phyloP scores from a whole-genome alignment of 2,797 vertebrate genomes.

The Philypnodon macrostomus region DNA sequence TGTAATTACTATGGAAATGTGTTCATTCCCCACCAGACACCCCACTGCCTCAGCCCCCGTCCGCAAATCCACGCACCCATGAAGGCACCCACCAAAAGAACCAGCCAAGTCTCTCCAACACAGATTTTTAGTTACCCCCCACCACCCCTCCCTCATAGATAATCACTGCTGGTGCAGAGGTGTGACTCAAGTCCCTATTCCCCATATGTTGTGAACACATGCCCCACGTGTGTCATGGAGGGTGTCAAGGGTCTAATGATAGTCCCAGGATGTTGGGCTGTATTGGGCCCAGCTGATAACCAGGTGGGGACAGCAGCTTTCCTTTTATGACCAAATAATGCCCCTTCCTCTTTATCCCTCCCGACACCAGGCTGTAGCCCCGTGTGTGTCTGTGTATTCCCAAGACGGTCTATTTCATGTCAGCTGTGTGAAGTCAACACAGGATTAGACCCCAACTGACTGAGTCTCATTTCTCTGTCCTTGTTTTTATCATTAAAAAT shows the following conservation, averaged over 20 bases:
- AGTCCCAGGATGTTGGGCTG: constrained; percentile 53
- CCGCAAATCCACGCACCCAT: constrained; percentile 24
- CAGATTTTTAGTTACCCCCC: too few species aligned
- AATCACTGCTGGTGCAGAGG: constrained; percentile 56
- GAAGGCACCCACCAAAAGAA: constrained; percentile 31
- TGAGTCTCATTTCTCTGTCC: constrained; percentile 15
- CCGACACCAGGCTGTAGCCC: too few species aligned
- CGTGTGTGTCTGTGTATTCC: constrained; percentile 52
- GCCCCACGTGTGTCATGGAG: constrained; percentile 40
- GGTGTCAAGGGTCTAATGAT: constrained; percentile 62
- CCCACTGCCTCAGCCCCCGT: constrained; percentile 6
- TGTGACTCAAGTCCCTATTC: constrained; percentile 62
- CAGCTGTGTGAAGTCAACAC: constrained; percentile 71
- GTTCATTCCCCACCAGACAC: constrained; percentile 68
- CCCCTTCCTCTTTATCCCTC: constrained; percentile 37
- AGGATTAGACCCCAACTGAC: constrained; percentile 66
- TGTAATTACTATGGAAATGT: constrained; percentile 80
- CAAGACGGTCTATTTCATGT: constrained; percentile 57
- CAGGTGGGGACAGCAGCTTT: constrained; percentile 56
- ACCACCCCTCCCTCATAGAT: too few species aligned
- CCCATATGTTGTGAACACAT: constrained; percentile 70
- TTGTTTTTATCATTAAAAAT: neutral
- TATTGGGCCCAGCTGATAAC: constrained; percentile 67
- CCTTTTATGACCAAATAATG: constrained; percentile 30
- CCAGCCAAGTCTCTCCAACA: constrained; percentile 34